phyloP scores from a whole-genome alignment of 2,113 vertebrate species.

The Hydropotes inermis region DNA sequence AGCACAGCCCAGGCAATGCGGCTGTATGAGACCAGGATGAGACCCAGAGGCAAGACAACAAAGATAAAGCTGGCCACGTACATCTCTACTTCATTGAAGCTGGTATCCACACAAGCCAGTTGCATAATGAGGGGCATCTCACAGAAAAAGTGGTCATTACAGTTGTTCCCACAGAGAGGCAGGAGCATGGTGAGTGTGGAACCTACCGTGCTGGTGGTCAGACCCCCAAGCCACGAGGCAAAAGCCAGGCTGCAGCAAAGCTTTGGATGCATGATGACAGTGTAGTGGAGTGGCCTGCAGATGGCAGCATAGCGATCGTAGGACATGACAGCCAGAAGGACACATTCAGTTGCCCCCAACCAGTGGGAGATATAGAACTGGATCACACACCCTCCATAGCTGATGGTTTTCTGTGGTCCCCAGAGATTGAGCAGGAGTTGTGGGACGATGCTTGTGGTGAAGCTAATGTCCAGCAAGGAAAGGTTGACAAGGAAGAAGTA shows the following conservation, averaged over 20 bases:
- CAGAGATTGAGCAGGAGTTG: constrained; percentile 28
- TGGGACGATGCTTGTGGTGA: constrained; percentile 24
- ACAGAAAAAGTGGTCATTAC: constrained; percentile 28
- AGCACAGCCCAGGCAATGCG: neutral
- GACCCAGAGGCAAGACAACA: constrained; percentile 12
- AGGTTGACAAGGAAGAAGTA: constrained; percentile 54
- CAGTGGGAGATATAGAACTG: constrained; percentile 47
- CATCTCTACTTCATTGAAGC: constrained; percentile 33
- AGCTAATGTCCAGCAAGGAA: constrained; percentile 23
- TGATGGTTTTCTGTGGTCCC: constrained; percentile 30
- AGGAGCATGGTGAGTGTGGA: constrained; percentile 35
- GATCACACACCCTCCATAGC: neutral
- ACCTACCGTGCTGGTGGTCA: constrained; percentile 17
- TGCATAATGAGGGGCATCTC: constrained; percentile 48
- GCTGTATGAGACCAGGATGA: constrained; percentile 28
- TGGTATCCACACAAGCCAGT: constrained; percentile 28
- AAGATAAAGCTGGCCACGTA: constrained; percentile 26
- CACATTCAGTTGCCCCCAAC: neutral
- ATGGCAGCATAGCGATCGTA: constrained; percentile 5
- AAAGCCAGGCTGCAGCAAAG: neutral
- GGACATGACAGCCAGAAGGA: constrained; percentile 24
- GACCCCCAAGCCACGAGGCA: neutral
- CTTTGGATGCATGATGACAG: neutral
- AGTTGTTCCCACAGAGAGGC: constrained; percentile 1
- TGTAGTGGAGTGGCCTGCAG: constrained; percentile 21